A percentile compares a stretch with the other conserved stretches of the same genome.
Evolutionary conservation across 2,888 invertebrate genomes (phyloP).

Genomic region (Eustalomyia histrio): DNA sequence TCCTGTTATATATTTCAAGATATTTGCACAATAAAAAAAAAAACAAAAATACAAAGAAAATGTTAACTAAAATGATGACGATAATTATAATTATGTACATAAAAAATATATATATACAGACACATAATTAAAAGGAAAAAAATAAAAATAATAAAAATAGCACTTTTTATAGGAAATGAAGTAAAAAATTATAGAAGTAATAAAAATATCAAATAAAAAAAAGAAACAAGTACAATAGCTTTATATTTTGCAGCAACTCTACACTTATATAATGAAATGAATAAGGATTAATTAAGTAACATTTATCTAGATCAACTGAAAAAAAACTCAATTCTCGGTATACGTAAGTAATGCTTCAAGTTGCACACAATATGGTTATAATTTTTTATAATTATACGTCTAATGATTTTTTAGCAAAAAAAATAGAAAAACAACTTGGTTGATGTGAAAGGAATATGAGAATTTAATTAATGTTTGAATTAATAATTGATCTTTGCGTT

Average conservation of each 20-base stretch:
- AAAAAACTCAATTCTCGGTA: not conserved
- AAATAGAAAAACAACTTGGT: not conserved
- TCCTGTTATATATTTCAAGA: no score
- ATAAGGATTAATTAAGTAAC: slow-evolving; percentile 24
- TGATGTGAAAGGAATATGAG: not conserved
- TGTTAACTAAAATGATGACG: no score
- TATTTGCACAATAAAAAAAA: no score
- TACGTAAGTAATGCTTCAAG: not conserved
- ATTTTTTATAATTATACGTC: slow-evolving; percentile 17
- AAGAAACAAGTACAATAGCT: not conserved
- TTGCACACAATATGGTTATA: not conserved
- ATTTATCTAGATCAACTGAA: slow-evolving; percentile 6
- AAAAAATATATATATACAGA: no score
- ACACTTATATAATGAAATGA: slow-evolving; percentile 17
- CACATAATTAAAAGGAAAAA: no score
- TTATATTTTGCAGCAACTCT: not conserved
- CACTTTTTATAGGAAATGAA: no score
- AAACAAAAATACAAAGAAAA: no score
- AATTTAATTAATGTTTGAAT: no score
- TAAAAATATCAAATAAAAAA: not conserved
- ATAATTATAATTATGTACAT: no score
- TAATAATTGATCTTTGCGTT: no score
- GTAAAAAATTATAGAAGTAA: no score
- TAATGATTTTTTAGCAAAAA: slow-evolving; percentile 20
- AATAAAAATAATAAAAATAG: no score